Percentiles rank a stretch among this genome's conserved stretches.
Evolutionary conservation across 1,140 invertebrate genomes (phyloP).

Genomic region (Drosophila pallidifrons): DNA sequence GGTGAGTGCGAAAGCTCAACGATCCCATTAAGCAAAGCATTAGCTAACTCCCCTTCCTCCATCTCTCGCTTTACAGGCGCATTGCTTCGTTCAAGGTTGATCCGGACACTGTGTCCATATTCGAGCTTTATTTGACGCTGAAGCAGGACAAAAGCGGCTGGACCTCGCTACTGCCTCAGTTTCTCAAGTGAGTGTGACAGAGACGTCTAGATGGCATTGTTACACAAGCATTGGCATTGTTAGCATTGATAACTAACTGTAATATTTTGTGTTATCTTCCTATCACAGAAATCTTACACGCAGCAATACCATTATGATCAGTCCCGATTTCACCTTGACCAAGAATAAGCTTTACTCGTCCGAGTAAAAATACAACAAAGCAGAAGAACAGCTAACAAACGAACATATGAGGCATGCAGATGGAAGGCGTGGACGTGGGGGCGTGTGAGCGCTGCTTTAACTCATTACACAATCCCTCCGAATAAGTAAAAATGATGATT

Average conservation of each 20-base stretch:
- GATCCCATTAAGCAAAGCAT: neutral
- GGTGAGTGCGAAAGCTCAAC: conserved; percentile 82
- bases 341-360: conserved; percentile 93
- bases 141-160: conserved; percentile 93
- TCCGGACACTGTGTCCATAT: conserved; percentile 92
- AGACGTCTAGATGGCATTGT: neutral
- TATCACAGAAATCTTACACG: conserved; percentile 90
- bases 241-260: neutral
- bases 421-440: conserved; percentile 42
- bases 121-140: conserved; percentile 93
- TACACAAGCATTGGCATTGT: neutral
- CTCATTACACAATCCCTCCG: conserved; percentile 77
- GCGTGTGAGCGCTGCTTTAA: conserved; percentile 43
- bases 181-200: conserved; percentile 91
- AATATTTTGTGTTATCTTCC: neutral
- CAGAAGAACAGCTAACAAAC: conserved; percentile 6
- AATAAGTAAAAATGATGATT: conserved; percentile 55
- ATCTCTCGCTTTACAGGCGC: conserved; percentile 53
- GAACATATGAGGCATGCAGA: conserved; percentile 42
- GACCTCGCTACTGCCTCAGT: conserved; percentile 93
- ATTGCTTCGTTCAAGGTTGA: conserved; percentile 91
- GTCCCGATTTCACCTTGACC: conserved; percentile 92
- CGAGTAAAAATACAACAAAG: conserved; percentile 46
- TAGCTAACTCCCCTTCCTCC: neutral
- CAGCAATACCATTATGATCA: conserved; percentile 93